Base-by-base conservation (phyloP, 2,888 invertebrate genomes). In the Aphidoletes aphidimyza region DNA sequence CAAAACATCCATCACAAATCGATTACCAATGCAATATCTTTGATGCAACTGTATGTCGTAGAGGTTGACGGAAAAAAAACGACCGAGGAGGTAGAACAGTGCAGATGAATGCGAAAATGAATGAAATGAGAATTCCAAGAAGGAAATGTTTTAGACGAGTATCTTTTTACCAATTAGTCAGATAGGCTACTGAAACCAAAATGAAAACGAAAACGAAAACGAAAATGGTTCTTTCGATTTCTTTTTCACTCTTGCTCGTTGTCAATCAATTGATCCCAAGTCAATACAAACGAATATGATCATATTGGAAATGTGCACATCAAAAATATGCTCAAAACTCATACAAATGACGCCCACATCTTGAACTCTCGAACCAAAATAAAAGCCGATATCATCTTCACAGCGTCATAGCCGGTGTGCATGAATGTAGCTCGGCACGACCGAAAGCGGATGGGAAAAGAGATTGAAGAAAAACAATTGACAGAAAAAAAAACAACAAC, bases 251-350 rank as follows among this genome's bases (percentile, higher is more conserved):
- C n/a, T n/a, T n/a, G n/a, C n/a, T n/a, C n/a, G n/a, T n/a, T n/a
- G n/a, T n/a, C n/a, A n/a, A n/a, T n/a, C 54, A 54, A 54, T 54
- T 54, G 54, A 54, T 54, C 54, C 47, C 54, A 3, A 54, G 22
- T 26, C n/a, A 54, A 3, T 54, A 54, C 54, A 3, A 19, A 9
- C 42, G 8, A 11, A 47, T 47, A 11, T 5, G 54, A 54, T 22
- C 22, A 54, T n/a, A n/a, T 54, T 54, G 54, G 22, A 49, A 49
- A 19, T 19, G n/a, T 49, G 49, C 6, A 19, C 9, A 49, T 49
- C n/a, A 19, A 49, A 49, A 3, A 19, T 19, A 49, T 19, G 3
- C 49, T 3, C 49, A 19, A 11, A 49, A 49, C 6, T 9, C 42
- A 42, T 42, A 47, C 8, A 47, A 54, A 22, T 3, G 11, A 22